Evolutionary conservation across 2,113 vertebrate genomes (phyloP).

Genomic region (Phylloscopus trochiloides): DNA sequence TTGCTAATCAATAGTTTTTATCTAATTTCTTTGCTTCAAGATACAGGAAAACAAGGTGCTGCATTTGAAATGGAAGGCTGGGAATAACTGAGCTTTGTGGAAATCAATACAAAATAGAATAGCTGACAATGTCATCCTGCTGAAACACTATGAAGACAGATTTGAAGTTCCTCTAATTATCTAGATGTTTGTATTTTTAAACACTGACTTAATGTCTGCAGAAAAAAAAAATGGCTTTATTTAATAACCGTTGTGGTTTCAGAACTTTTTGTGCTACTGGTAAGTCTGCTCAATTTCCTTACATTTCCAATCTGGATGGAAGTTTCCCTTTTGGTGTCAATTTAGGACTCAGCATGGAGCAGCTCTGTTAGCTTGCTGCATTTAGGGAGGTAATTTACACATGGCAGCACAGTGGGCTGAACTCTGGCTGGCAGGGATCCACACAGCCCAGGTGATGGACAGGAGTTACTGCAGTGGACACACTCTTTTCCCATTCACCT

Average conservation of each 20-base stretch:
- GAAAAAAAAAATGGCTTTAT: neutral
- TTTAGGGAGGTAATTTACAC: neutral
- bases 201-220: slow-evolving; percentile 3
- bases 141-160: slow-evolving; percentile 29
- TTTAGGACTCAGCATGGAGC: slow-evolving; percentile 1
- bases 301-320: neutral
- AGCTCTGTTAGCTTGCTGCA: neutral
- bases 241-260: neutral
- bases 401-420: neutral
- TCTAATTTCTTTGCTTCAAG: slow-evolving; percentile 63
- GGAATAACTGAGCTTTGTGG: slow-evolving; percentile 41
- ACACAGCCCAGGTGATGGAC: neutral
- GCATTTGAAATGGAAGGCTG: slow-evolving; percentile 35
- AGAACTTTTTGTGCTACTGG: neutral
- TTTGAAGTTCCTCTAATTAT: slow-evolving; percentile 50
- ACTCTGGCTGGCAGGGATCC: neutral
- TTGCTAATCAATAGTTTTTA: slow-evolving; percentile 52
- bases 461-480: neutral
- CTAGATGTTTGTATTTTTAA: slow-evolving; percentile 39
- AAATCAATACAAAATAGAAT: slow-evolving; percentile 40
- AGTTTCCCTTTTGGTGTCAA: slow-evolving; percentile 5
- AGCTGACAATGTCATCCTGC: slow-evolving; percentile 41
- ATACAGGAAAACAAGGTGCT: slow-evolving; percentile 47
- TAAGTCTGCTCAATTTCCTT: neutral
- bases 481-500: neutral